Conservation (phyloP, 1,140 invertebrate species). For the Probaryconus sp. region DNA sequence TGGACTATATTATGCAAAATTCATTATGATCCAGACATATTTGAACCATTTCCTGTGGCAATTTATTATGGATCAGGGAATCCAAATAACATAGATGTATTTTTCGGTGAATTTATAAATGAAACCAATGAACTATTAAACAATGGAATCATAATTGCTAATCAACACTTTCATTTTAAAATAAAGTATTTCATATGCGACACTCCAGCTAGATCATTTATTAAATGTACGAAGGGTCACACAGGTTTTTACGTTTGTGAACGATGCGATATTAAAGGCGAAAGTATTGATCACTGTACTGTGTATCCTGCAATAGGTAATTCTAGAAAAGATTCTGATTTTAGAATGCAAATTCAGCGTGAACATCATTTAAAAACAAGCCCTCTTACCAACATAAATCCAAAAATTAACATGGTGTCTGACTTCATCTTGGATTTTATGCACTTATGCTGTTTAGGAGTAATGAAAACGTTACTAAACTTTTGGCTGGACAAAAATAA, state of each 20-base stretch:
- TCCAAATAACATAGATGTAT: not conserved
- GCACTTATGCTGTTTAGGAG: not conserved
- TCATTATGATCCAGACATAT: slow-evolving; percentile 2
- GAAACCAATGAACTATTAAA: slow-evolving; percentile 6
- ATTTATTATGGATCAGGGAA: slow-evolving; percentile 1
- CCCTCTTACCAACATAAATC: not conserved
- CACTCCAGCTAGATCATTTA: slow-evolving; percentile 19
- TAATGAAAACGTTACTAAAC: no score
- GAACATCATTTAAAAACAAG: not conserved
- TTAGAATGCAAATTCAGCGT: not conserved
- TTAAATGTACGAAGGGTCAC: not conserved
- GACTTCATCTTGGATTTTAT: slow-evolving; percentile 8
- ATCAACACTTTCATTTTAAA: not conserved
- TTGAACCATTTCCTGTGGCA: slow-evolving; percentile 1
- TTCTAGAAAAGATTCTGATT: not conserved
- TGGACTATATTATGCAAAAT: slow-evolving; percentile 13
- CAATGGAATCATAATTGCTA: slow-evolving; percentile 2
- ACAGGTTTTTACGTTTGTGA: not conserved
- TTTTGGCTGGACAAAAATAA: no score
- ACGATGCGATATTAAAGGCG: slow-evolving; percentile 4
- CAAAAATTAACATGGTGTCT: slow-evolving; percentile 4
- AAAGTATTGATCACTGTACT: not conserved
- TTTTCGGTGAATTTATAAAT: not conserved
- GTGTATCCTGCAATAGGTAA: not conserved
- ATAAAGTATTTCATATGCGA: slow-evolving; percentile 3